Percentiles rank a stretch among this genome's conserved stretches.
Evolutionary conservation across 2,113 vertebrate species (phyloP).

Genomic region (Heptranchias perlo): DNA sequence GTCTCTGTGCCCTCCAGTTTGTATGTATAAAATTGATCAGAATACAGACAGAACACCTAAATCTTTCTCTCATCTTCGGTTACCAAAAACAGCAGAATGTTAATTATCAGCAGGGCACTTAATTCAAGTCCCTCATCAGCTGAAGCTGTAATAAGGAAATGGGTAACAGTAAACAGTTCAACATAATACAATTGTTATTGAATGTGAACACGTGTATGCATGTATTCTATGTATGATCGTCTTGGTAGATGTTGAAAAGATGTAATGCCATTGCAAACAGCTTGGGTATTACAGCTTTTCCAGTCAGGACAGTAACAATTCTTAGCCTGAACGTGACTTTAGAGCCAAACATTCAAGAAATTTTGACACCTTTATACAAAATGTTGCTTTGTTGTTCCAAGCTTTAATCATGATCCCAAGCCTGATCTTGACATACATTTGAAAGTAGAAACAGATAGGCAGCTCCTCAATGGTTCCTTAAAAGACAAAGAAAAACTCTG

Average conservation of each 20-base stretch:
- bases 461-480: background rate
- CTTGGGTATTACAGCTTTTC: background rate
- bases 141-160: background rate
- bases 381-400: background rate
- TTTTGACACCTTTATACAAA: background rate
- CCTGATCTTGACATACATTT: background rate
- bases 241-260: background rate
- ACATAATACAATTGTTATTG: background rate
- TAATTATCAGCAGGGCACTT: background rate
- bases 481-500: background rate
- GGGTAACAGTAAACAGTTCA: background rate
- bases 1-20: background rate
- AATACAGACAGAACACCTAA: background rate
- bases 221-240: background rate
- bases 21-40: background rate
- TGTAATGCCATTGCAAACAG: background rate
- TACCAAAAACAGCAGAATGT: background rate
- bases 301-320: background rate
- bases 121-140: background rate
- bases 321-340: background rate
- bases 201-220: background rate
- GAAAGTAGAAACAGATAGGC: background rate
- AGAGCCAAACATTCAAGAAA: background rate
- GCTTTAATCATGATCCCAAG: background rate
- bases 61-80: background rate